Base-by-base conservation (phyloP, 1,140 invertebrate genomes). In the Calosoma granatense region DNA sequence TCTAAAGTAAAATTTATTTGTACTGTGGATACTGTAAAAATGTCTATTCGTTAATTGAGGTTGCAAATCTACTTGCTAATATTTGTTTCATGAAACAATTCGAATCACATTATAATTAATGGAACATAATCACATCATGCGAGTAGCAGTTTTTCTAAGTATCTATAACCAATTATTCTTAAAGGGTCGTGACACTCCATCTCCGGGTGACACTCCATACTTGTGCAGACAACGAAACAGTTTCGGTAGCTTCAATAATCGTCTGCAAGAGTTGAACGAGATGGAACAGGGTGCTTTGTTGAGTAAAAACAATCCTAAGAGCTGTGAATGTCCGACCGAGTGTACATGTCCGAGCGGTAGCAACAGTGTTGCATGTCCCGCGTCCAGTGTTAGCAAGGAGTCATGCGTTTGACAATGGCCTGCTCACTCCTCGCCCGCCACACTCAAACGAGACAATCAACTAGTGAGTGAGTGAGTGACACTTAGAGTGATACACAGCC, bases 201-300 rank as follows among this genome's bases (percentile, higher is more conserved):
- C 86, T 12, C 86, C 87, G 19, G 80, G 81, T 19, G 84, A 85
- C 61, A 87, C 87, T 3, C 87, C 87, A 12, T 90, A 87, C 63
- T 68, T 89, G 69, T 89, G 86, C 66, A 76, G 87, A 39, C 86
- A 90, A 66, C 76, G 87, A 19, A 87, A 81, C 65, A 81, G 74
- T 63, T 67, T 76, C 43, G 69, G 72, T 23, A 73, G 69, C 19
- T 65, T 72, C 41, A 62, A 63, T 43, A 67, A 65, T 1, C 72
- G 74, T 17, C 71, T 73, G 20, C 72, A 76, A 60, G 76, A 77
- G 65, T 67, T 79, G 51, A 80, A 78, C 63, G 79, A 81, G 62
- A 80, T 81, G 76, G 81, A 82, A 67, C 73, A 78, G 39, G 81
- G 81, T 14, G 78, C 80, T 59, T 70, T 82, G 51, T 67, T 82